Evolutionary conservation across 2,888 invertebrate genomes (phyloP).

Genomic region (Volucella bombylans): DNA sequence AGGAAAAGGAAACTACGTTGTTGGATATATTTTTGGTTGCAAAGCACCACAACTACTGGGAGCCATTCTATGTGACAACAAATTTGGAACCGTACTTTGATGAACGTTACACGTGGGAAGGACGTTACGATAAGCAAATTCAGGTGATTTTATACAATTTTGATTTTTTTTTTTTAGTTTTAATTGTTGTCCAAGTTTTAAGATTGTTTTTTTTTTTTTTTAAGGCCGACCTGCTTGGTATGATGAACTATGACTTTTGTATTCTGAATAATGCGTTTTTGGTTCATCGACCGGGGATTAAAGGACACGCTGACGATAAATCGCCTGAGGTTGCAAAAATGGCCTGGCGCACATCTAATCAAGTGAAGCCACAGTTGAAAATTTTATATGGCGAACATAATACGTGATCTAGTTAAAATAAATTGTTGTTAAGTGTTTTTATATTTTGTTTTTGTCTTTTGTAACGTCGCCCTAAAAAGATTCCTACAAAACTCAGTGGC

Average conservation of each 20-base stretch:
- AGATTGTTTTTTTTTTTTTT: background rate
- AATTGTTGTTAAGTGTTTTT: background rate
- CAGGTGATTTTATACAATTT: conserved; percentile 8
- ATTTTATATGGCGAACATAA: conserved; percentile 21
- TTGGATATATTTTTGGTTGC: conserved; percentile 26
- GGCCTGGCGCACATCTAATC: background rate
- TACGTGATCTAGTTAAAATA: background rate
- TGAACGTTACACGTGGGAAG: conserved; percentile 59
- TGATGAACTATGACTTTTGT: conserved; percentile 45
- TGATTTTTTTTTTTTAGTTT: too few relatives aligned
- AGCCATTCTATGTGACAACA: conserved; percentile 55
- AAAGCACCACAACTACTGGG: conserved; percentile 35
- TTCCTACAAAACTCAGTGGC: too few relatives aligned
- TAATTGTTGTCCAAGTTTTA: background rate
- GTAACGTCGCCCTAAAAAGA: too few relatives aligned
- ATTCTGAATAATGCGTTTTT: conserved; percentile 45
- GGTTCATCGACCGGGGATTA: conserved; percentile 51
- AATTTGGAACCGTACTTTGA: conserved; percentile 47
- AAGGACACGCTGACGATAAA: background rate
- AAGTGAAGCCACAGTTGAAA: conserved; percentile 23
- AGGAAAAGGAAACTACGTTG: background rate
- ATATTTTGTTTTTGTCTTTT: background rate
- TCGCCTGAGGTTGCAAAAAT: conserved; percentile 1
- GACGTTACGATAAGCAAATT: conserved; percentile 53
- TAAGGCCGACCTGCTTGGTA: conserved; percentile 31